Conservation (phyloP, 1,140 invertebrate species). For the Diorhabda carinulata region DNA sequence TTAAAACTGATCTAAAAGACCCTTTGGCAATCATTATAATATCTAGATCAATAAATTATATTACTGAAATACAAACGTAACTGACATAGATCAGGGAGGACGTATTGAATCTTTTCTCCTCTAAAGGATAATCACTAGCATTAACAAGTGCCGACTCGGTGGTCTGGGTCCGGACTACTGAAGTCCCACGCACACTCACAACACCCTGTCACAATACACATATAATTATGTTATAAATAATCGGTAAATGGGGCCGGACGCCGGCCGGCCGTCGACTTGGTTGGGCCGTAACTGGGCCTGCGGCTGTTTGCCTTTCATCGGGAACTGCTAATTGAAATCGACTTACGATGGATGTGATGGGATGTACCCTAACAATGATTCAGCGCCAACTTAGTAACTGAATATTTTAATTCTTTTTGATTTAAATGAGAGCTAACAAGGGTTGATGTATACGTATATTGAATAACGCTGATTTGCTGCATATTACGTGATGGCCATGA, state of each 20-base stretch:
- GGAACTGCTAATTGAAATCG: slow-evolving; percentile 44
- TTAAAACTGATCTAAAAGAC: not conserved
- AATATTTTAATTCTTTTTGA: too few relatives aligned
- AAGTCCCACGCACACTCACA: slow-evolving; percentile 42
- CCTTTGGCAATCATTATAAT: not conserved
- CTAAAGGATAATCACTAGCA: slow-evolving; percentile 45
- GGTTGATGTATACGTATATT: too few relatives aligned
- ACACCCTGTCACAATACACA: slow-evolving; percentile 43
- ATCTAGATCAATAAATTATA: not conserved
- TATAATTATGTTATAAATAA: slow-evolving; percentile 48
- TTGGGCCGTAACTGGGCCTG: slow-evolving; percentile 26
- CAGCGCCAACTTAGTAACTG: not conserved
- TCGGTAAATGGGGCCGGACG: not conserved
- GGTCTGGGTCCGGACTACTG: slow-evolving; percentile 41
- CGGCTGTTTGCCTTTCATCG: slow-evolving; percentile 37
- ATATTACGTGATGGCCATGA: too few relatives aligned
- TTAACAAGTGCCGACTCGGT: slow-evolving; percentile 42
- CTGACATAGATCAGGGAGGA: slow-evolving; percentile 25
- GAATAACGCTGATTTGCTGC: too few relatives aligned
- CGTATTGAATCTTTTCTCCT: slow-evolving; percentile 29
- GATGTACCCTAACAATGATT: not conserved
- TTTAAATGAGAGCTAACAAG: too few relatives aligned
- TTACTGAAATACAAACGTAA: slow-evolving; percentile 19
- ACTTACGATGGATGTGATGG: slow-evolving; percentile 22
- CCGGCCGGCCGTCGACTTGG: slow-evolving; percentile 1